A percentile compares a stretch with the other conserved stretches of the same genome.
phyloP scores from a whole-genome alignment of 2,888 invertebrate genomes.

The Caenorhabditis panamensis region DNA sequence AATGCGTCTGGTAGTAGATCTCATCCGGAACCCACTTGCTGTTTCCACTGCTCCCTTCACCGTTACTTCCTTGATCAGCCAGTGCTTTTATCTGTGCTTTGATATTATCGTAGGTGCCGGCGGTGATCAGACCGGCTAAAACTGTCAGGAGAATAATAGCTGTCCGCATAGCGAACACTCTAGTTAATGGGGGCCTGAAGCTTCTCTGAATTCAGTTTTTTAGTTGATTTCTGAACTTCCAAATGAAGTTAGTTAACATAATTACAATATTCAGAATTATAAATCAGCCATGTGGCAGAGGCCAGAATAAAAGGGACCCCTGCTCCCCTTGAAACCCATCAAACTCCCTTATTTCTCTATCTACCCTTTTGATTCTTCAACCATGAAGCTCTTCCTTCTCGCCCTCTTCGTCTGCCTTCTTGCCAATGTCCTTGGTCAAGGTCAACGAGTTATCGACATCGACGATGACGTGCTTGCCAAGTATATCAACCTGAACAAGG shows the following conservation, averaged over 20 bases:
- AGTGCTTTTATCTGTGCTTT: conserved; percentile 23
- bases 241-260: too few species aligned
- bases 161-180: conserved; percentile 10
- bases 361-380: too few species aligned
- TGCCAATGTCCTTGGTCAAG: conserved; percentile 10
- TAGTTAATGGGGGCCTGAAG: background rate
- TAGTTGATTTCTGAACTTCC: conserved; percentile 22
- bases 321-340: background rate
- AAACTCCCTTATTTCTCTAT: conserved; percentile 4
- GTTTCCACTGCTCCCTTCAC: background rate
- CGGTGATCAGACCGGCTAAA: background rate
- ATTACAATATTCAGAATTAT: conserved; percentile 33
- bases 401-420: conserved; percentile 26
- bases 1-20: background rate
- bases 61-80: conserved; percentile 11
- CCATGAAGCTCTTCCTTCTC: conserved; percentile 27
- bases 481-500: background rate
- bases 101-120: conserved; percentile 28
- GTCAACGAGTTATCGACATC: background rate
- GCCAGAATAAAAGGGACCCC: conserved; percentile 1
- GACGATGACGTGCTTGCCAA: background rate
- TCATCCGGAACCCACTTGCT: background rate
- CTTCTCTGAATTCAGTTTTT: background rate
- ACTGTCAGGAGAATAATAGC: conserved; percentile 10
- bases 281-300: conserved; percentile 10